A percentile compares a stretch with the other conserved stretches of the same genome.
Evolutionary conservation across 2,113 vertebrate species (phyloP).

Genomic region (Sardina pilchardus): DNA sequence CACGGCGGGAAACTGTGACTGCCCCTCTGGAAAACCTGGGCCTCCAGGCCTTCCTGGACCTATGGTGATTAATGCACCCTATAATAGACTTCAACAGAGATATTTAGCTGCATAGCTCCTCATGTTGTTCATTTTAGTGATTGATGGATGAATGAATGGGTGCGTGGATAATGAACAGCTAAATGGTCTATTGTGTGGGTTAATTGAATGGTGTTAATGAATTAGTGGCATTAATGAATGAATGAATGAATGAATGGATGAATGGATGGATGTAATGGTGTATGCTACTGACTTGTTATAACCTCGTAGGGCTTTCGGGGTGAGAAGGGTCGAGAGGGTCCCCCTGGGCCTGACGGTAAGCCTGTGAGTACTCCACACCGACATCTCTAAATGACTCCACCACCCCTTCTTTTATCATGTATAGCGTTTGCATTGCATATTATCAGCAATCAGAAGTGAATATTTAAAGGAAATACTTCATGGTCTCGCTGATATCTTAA

Average conservation of each 20-base stretch:
- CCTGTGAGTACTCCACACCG: conserved; percentile 47
- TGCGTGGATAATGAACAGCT: neutral
- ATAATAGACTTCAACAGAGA: neutral
- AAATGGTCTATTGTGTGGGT: neutral
- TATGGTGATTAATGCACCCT: conserved; percentile 44
- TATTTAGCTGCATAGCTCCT: neutral
- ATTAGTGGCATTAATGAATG: neutral
- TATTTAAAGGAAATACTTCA: neutral
- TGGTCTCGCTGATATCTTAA: neutral
- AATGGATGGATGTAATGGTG: neutral
- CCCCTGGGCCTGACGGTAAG: conserved; percentile 59
- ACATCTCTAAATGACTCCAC: neutral
- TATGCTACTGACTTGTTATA: neutral
- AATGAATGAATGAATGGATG: neutral
- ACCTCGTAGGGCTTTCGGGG: conserved; percentile 52
- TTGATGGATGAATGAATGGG: neutral
- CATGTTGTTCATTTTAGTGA: no score
- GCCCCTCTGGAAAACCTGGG: conserved; percentile 53
- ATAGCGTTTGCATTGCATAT: neutral
- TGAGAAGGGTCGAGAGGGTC: conserved; percentile 57
- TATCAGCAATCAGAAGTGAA: neutral
- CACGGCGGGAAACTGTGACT: conserved; percentile 45
- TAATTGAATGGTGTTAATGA: neutral
- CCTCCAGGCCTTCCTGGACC: conserved; percentile 51
- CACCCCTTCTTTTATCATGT: neutral